These are phyloP conservation scores for Alaudala cheleensis DNA, from an alignment of 2,113 vertebrate genomes.

Conservation along the genomic window DNA sequence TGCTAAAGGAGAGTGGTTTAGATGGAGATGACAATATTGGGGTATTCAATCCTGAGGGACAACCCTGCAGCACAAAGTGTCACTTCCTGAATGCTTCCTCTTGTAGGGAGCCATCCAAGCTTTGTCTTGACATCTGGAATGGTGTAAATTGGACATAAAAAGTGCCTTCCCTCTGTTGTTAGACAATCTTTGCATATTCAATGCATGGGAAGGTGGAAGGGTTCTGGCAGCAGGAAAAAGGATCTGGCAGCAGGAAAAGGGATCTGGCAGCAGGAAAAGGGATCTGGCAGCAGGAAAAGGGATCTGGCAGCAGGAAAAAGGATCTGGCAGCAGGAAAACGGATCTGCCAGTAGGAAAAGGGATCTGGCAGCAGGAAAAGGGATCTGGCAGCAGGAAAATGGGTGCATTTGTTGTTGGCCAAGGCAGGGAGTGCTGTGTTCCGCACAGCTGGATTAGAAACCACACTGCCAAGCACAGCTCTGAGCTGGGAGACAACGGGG, in stretches of 20 bases:
- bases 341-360: too few relatives aligned
- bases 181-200: neutral
- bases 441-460: neutral
- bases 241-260: neutral
- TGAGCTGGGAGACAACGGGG: neutral
- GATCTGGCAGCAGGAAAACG: neutral
- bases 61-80: neutral
- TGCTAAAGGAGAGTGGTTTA: neutral
- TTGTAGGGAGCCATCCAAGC: neutral
- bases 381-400: neutral
- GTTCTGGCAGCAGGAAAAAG: neutral
- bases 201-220: neutral
- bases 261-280: neutral
- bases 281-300: too few relatives aligned
- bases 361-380: too few relatives aligned
- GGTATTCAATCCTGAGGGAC: neutral
- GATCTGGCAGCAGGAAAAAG: too few relatives aligned
- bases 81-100: neutral
- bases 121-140: neutral
- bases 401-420: neutral
- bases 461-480: neutral
- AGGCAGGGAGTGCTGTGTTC: neutral
- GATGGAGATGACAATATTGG: neutral
- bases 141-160: neutral
- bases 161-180: neutral